Base-by-base conservation (phyloP, 2,113 vertebrate genomes). In the Myotis davidii region DNA sequence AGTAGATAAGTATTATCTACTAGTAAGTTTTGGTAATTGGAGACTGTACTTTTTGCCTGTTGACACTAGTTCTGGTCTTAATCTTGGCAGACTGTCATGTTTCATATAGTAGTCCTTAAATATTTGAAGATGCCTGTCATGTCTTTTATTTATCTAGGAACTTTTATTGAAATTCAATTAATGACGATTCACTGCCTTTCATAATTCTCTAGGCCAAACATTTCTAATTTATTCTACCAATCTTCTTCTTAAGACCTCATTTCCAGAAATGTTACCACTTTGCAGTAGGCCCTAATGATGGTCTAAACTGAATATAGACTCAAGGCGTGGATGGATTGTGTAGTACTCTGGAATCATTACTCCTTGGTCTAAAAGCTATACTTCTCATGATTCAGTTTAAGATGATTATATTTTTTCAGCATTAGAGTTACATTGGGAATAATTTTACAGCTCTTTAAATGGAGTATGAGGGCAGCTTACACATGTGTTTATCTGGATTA, bases 101-200 rank as follows among this genome's bases (percentile, higher is more conserved):
- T 94, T 93, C 0, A 2, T 76, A 2, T 84, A 61, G 37, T 23
- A 85, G 65, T 70, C 69, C 18, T 72, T 74, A 92, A 94, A 29
- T 88, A 39, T 69, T 78, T 87, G 88, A 86, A 45, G 39, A 27
- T 87, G 10, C 29, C 79, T 87, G 4, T 64, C 42, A 90, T 37
- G 34, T 29, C 2, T 18, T 54, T n/a, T 76, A 50, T 79, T 92
- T 96, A n/a, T 77, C 48, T 90, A 86, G 85, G 69, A 88, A 86
- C 21, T 42, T 84, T 61, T 72, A 59, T 18, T 69, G 91, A 65
- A 82, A 70, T 92, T 39, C 39, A 61, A 0, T 72, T 90, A 69
- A 50, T 64, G 39, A 11, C 78, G 16, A 14, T 37, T 10, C 13
- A 48, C 34, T 70, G 39, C 23, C 64, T 27, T 89, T 94, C 37